Evolutionary conservation across 2,113 vertebrate genomes (phyloP), one percentile per base, ranked within the genome.

Genomic region (Craseonycteris thonglongyai): DNA sequence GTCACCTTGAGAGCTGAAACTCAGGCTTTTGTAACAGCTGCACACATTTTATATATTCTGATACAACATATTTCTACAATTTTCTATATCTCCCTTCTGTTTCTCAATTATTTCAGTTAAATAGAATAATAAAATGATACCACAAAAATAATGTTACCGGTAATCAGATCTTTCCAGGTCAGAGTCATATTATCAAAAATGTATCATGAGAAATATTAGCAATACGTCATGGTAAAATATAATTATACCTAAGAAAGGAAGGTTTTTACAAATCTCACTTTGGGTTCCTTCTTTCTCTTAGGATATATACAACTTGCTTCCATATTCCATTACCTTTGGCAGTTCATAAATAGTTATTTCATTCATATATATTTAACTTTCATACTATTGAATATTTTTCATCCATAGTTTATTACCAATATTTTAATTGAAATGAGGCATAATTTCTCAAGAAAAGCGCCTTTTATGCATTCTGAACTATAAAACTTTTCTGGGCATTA

Each of bases 1-100:
- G 42, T 95, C 63, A 96, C 86, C 81, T 97, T 96, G 82, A 38
- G 93, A 85, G 84, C 79, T 59, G 74, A 95, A 61, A 0, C 12
- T 35, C 21, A 85, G 18, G 47, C 79, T 90, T 87, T 72, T 26
- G 0, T 40, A 86, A 86, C 74, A 95, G 63, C 3, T 63, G 8
- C 56, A 21, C 38, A 91, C 6, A 51, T 88, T 93, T 83, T 38
- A 35, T 49, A 40, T 21, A 59, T 5, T 84, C n/a, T 84, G 22
- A 33, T 49, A 30, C 13, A 66, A 81, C 3, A 80, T 40, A 78
- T 56, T 49, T 49, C 15, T 49, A 76, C 35, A 45, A 45, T 68
- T 47, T 54, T 51, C 22, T 10, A 45, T 30, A 18, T 61, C 68
- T 28, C 89, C 0, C 0, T 65, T 79, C 33, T 74, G 3, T 30